Evolutionary conservation across 92 coral and sea anemone genomes (phyloP), one percentile per base, ranked within the genome.

Genomic region (Palythoa caribaeorum): DNA sequence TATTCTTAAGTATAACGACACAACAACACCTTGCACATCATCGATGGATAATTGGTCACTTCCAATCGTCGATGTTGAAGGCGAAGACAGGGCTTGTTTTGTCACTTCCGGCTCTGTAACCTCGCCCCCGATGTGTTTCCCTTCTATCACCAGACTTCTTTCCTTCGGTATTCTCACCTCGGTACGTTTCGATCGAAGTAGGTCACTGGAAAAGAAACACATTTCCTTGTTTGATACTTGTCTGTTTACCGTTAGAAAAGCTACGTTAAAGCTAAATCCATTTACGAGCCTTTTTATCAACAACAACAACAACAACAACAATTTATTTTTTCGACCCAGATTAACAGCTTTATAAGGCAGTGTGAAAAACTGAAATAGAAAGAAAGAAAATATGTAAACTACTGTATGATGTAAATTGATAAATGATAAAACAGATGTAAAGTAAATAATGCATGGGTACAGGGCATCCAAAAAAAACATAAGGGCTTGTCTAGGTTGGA

Each of bases 151-250:
- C 37, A 95, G 88, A 9, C 92, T 84, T 10, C 95, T 68, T 78
- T 95, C 98, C 81, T 91, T 91, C 1, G 98, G 87, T 37, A 95
- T 91, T n/a, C 98, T 91, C 8, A 95, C 91, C 55, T 93, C 96
- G 0, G 88, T 71, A 65, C 92, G 92, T 57, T 89, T 92, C 36
- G 69, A 11, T 17, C 91, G 95, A 1, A 92, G 77, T 39, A 90
- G 92, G 54, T 95, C 98, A 76, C 98, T 94, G 44, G 13, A 76
- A n/a, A 72, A 9, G 44, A 16, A 84, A 77, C 5, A 15, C 77
- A 73, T 40, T n/a, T 38, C 1, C 19, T n/a, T 21, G 2, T 6
- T n/a, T 17, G 71, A 3, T 14, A 14, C 16, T 59, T 59, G 13
- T 59, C 28, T 28, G 28, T 28, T 28, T 28, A 28, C 28, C 28